phyloP scores from a whole-genome alignment of 2,888 invertebrate genomes.

The Balanococcus diminutus region DNA sequence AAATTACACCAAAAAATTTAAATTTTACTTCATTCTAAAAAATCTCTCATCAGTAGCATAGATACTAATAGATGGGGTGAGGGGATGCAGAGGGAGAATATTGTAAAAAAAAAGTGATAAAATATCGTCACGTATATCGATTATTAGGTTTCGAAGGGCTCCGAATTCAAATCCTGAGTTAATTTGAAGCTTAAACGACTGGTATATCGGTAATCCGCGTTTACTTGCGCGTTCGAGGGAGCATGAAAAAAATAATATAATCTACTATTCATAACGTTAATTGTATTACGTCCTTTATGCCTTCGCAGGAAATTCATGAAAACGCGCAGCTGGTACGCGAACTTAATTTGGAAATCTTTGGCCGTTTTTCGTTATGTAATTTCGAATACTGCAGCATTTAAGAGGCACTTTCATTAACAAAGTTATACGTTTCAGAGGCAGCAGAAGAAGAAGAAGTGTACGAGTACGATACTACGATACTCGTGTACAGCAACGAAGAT shows the following conservation, averaged over 20 bases:
- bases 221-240: neutral
- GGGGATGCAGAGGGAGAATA: neutral
- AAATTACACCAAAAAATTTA: neutral
- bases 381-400: neutral
- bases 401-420: conserved; percentile 15
- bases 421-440: too few relatives aligned
- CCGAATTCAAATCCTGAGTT: neutral
- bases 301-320: neutral
- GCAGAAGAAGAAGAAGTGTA: too few relatives aligned
- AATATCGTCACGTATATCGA: neutral
- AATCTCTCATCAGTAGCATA: too few relatives aligned
- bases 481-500: neutral
- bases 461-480: neutral
- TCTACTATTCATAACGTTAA: neutral
- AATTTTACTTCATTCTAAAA: neutral
- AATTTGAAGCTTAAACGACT: neutral
- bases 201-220: neutral
- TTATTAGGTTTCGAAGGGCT: neutral
- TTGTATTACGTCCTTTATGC: neutral
- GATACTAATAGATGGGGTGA: too few relatives aligned
- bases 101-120: neutral
- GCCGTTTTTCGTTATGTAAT: neutral
- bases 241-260: neutral
- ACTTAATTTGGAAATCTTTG: conserved; percentile 3
- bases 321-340: neutral